Percentiles rank a stretch among this genome's conserved stretches.
Conservation (phyloP, 2,113 vertebrate genomes). For the Phaethon lepturus region DNA sequence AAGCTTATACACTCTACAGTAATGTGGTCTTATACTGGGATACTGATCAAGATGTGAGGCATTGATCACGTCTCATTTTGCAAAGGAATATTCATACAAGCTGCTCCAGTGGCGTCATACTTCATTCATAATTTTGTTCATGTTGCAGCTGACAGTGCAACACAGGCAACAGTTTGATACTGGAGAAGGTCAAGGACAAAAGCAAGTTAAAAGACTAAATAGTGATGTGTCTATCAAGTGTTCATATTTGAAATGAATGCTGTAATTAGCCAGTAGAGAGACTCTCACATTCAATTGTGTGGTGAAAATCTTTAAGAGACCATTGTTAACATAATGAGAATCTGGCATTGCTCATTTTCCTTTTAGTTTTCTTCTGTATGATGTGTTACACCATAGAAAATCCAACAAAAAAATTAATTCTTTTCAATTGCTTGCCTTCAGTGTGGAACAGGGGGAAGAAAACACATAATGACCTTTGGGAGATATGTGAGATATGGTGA, state of each 20-base stretch:
- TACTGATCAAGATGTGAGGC: not conserved
- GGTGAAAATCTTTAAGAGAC: not conserved
- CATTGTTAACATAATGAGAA: not conserved
- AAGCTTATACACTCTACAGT: not conserved
- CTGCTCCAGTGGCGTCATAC: not conserved
- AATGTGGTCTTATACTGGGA: not conserved
- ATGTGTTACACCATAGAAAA: not conserved
- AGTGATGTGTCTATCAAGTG: not conserved
- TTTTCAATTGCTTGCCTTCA: not conserved
- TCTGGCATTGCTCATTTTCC: not conserved
- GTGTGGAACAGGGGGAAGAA: not conserved
- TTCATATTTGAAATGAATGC: not conserved
- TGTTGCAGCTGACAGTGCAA: not conserved
- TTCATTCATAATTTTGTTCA: not conserved
- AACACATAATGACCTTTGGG: not conserved
- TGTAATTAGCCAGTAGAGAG: not conserved
- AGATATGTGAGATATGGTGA: not conserved
- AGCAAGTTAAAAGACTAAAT: not conserved
- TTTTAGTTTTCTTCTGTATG: not conserved
- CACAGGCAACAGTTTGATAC: not conserved
- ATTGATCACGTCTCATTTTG: not conserved
- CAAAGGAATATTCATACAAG: not conserved
- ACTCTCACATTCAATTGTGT: not conserved
- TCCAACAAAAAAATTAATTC: not conserved
- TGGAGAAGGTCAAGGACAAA: not conserved